Percentiles rank a stretch among this genome's conserved stretches.
phyloP scores from a whole-genome alignment of 2,113 vertebrate species.

The Pao palembangensis region DNA sequence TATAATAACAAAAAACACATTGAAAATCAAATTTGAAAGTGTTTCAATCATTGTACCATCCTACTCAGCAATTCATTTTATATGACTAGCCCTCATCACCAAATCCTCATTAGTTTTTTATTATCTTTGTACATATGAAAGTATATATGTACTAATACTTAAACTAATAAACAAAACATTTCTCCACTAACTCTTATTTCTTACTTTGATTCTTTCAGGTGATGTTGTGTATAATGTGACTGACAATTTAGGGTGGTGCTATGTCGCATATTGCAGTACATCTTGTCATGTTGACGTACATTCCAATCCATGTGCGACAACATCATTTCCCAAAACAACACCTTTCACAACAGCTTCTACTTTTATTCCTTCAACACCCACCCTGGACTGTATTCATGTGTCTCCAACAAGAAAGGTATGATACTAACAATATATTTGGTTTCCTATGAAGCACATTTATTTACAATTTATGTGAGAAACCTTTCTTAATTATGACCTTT shows the following conservation, averaged over 20 bases:
- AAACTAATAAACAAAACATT: no score
- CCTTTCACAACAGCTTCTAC: conserved; percentile 19
- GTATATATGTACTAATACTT: no score
- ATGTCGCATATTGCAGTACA: conserved; percentile 38
- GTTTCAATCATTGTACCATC: no score
- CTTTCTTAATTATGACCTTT: no score
- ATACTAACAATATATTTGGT: background rate
- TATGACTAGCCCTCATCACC: no score
- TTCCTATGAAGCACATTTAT: no score
- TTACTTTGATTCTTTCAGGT: conserved; percentile 31
- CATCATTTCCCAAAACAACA: conserved; percentile 39
- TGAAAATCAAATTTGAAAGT: no score
- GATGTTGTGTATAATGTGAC: conserved; percentile 49
- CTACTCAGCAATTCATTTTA: no score
- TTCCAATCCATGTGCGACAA: conserved; percentile 21
- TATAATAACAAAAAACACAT: no score
- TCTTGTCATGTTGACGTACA: conserved; percentile 35
- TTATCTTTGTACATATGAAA: no score
- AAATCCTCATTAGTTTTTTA: no score
- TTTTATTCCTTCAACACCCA: background rate
- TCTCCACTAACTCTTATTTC: background rate
- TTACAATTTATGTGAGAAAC: no score
- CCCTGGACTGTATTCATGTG: conserved; percentile 47
- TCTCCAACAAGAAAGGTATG: conserved; percentile 55
- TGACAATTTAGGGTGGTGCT: conserved; percentile 53